Percentiles rank a stretch among this genome's conserved stretches.
Conservation (phyloP, 2,797 vertebrate species). For the Acanthopagrus latus region DNA sequence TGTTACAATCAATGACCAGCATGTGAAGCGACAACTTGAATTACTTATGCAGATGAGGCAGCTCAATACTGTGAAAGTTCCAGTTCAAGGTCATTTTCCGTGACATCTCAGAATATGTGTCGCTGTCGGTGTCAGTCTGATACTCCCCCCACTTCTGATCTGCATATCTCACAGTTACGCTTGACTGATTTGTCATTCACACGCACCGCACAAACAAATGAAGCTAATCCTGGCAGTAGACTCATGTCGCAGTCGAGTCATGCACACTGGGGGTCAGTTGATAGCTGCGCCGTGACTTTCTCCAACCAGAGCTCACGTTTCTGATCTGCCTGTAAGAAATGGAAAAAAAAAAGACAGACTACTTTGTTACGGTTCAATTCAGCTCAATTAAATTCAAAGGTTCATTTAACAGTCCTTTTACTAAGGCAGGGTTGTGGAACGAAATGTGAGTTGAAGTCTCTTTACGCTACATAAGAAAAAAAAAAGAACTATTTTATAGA, state of each 20-base stretch:
- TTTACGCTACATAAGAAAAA: too few species aligned
- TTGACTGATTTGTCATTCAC: slow-evolving; percentile 50
- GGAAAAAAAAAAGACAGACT: too few species aligned
- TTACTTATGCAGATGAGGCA: slow-evolving; percentile 79
- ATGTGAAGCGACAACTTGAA: slow-evolving; percentile 73
- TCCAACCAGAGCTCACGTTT: slow-evolving; percentile 15
- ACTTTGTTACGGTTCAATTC: neutral
- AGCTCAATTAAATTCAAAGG: too few species aligned
- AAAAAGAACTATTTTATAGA: too few species aligned
- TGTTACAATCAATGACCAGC: slow-evolving; percentile 73
- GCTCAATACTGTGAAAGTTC: slow-evolving; percentile 61
- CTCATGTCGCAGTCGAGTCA: slow-evolving; percentile 11
- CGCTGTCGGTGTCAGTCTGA: slow-evolving; percentile 31
- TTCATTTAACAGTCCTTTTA: too few species aligned
- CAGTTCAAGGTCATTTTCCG: slow-evolving; percentile 67
- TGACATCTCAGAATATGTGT: slow-evolving; percentile 34
- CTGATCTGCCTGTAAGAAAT: neutral
- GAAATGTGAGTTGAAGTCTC: too few species aligned
- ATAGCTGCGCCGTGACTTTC: slow-evolving; percentile 19
- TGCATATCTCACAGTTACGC: slow-evolving; percentile 46
- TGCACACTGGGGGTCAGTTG: neutral
- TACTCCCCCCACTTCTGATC: slow-evolving; percentile 43
- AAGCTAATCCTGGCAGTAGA: slow-evolving; percentile 10
- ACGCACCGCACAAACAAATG: slow-evolving; percentile 40
- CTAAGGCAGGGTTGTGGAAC: too few species aligned